Evolutionary conservation across 2,797 vertebrate genomes (phyloP).

Genomic region (Aulostomus chinensis): DNA sequence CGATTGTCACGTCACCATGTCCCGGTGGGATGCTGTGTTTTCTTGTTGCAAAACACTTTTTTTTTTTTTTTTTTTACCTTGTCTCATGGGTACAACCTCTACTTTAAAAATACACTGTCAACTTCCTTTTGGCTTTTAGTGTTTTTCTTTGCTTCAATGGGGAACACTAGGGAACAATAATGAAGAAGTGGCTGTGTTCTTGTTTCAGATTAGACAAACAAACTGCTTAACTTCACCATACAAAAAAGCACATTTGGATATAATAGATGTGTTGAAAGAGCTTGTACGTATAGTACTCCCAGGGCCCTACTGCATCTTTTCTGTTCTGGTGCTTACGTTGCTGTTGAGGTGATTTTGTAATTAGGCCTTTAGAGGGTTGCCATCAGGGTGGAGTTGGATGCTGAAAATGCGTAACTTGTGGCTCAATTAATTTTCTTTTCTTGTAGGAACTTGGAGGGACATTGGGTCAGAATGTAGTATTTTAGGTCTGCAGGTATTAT

Average conservation of each 20-base stretch:
- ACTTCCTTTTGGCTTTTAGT: slow-evolving; percentile 20
- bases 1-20: slow-evolving; percentile 14
- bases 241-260: background rate
- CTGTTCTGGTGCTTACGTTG: background rate
- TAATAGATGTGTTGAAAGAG: no score
- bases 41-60: slow-evolving; percentile 30
- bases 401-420: no score
- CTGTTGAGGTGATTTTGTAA: slow-evolving; percentile 39
- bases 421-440: no score
- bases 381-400: slow-evolving; percentile 1
- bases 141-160: background rate
- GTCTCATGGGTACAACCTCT: slow-evolving; percentile 32
- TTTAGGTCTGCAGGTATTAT: no score
- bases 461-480: no score
- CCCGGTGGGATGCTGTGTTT: slow-evolving; percentile 25
- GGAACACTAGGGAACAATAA: background rate
- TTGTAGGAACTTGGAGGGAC: no score
- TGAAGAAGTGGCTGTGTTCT: slow-evolving; percentile 4
- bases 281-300: no score
- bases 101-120: slow-evolving; percentile 17
- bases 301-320: no score
- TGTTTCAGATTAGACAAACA: slow-evolving; percentile 7
- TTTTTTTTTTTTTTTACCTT: slow-evolving; percentile 27
- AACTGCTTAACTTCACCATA: background rate
- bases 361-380: slow-evolving; percentile 49